phyloP scores from a whole-genome alignment of 2,113 vertebrate genomes.

The Centropus bengalensis region DNA sequence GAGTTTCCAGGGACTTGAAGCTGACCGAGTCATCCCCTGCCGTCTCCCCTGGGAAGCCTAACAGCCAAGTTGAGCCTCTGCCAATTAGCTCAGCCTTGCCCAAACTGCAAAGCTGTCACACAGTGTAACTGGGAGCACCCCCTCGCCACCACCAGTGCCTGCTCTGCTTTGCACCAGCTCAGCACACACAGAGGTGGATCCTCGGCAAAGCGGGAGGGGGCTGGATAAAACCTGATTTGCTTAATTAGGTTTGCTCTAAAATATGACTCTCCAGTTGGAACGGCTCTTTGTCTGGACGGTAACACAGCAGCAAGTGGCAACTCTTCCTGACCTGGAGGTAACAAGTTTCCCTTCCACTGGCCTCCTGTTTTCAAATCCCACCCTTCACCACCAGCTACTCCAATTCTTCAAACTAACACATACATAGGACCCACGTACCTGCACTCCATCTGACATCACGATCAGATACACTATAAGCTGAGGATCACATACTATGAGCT shows the following conservation, averaged over 20 bases:
- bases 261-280: accelerated
- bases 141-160: neutral
- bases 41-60: neutral
- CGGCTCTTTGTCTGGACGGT: neutral
- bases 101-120: accelerated
- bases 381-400: neutral
- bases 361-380: neutral
- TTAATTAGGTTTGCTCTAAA: neutral
- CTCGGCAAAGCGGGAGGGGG: neutral
- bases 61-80: neutral
- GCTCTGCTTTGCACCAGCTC: neutral
- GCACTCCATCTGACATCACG: neutral
- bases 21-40: neutral
- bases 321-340: neutral
- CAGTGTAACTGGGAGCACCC: neutral
- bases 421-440: neutral
- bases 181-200: neutral
- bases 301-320: neutral
- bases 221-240: neutral
- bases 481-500: too few species aligned
- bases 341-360: neutral
- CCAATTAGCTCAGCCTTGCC: neutral
- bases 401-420: neutral
- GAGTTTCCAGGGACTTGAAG: neutral
- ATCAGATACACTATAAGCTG: too few species aligned